Base-by-base conservation (phyloP, 2,113 vertebrate species). In the Anoplopoma fimbria region DNA sequence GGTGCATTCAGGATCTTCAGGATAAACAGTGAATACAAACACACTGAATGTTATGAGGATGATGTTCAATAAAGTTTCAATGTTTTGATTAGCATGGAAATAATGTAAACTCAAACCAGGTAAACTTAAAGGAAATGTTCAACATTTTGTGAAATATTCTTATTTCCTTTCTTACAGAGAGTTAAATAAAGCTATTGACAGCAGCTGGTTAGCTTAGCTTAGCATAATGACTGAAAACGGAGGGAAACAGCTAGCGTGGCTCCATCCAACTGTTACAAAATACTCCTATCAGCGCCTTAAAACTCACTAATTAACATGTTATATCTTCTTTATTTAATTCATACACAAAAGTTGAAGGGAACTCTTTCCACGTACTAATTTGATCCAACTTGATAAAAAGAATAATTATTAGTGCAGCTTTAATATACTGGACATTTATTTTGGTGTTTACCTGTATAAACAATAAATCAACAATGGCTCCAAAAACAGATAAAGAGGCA, bases 371-470 rank as follows among this genome's bases (percentile, higher is more conserved):
- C 15, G 9, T 17, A 38, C 23, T 45, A 2, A 31, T 23, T 29
- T 33, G 17, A 29, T 58, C 25, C 17, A 64, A n/a, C 25, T 25
- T 64, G 23, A 40, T 25, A 25, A 5, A 40, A 7, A 60, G 9
- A 6, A 3, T 15, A 15, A 45, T 15, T 6, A 60, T 8, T 0
- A 21, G 36, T 29, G n/a, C 19, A 51, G 29, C 15, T 63, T 51
- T 55, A 42, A 31, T 1, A 17, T 14, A 6, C 7, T 12, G 34
- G 12, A 53, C 33, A 75, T 40, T 69, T 82, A 69, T 75, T 82
- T 62, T 69, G 42, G 42, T 53, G 6, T 25, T 75, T 81, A 81
- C 40, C 61, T 60, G 27, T 4, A 10, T 14, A 63, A 72, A 69
- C 2, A 13, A 68, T 27, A 10, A 19, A 42, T 53, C 7, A 51